Conservation (phyloP, 2,888 invertebrate genomes). For the Cheilosia pagana region DNA sequence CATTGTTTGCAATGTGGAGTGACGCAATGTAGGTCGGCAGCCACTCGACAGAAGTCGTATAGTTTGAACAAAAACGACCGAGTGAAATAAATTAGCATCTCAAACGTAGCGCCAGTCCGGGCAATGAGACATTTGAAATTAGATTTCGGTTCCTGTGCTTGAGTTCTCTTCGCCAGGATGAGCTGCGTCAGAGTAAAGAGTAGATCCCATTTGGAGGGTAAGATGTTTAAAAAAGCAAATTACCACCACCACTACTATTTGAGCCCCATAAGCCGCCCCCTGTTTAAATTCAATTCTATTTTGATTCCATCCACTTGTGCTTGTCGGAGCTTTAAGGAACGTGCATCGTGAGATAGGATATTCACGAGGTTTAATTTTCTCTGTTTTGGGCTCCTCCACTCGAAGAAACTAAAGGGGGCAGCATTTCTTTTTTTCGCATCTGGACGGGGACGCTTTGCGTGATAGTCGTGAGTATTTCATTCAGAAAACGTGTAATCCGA, state of each 20-base stretch:
- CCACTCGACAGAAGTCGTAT: conserved; percentile 26
- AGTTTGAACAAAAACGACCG: conserved; percentile 27
- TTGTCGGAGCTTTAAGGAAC: conserved; percentile 28
- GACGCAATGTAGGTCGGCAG: conserved; percentile 12
- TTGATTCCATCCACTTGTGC: conserved; percentile 54
- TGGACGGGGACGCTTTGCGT: conserved; percentile 30
- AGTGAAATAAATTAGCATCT: conserved; percentile 57
- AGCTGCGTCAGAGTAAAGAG: neutral
- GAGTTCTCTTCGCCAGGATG: conserved; percentile 16
- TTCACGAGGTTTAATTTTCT: conserved; percentile 18
- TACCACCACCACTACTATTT: conserved; percentile 16
- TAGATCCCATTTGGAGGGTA: conserved; percentile 9
- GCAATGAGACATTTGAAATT: conserved; percentile 58
- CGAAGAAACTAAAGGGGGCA: conserved; percentile 42
- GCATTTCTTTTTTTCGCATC: conserved; percentile 1
- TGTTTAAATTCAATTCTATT: conserved; percentile 52
- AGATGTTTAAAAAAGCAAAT: conserved; percentile 44
- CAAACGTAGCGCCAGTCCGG: conserved; percentile 37
- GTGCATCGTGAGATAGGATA: conserved; percentile 29
- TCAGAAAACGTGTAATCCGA: conserved; percentile 20
- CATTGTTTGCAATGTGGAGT: conserved; percentile 13
- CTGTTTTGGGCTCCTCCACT: conserved; percentile 7
- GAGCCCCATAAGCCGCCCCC: neutral
- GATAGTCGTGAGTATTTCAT: conserved; percentile 45
- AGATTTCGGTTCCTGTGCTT: conserved; percentile 53